Conservation (phyloP, 2,797 vertebrate genomes). For the Nyctibius grandis region DNA sequence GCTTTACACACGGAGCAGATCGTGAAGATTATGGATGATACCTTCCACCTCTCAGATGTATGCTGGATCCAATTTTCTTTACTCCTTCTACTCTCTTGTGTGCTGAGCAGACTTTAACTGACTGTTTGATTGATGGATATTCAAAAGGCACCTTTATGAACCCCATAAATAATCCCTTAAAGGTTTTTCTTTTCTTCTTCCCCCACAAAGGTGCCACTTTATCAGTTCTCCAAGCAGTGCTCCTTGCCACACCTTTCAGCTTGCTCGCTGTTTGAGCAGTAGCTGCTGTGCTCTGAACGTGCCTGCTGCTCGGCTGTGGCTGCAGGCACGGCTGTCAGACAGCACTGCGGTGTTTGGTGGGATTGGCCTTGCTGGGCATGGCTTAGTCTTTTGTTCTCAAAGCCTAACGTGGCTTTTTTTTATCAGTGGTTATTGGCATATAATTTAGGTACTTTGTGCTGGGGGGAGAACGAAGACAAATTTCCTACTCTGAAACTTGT, state of each 20-base stretch:
- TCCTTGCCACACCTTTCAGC: background rate
- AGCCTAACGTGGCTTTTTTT: background rate
- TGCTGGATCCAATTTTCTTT: background rate
- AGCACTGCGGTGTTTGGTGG: background rate
- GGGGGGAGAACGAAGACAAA: background rate
- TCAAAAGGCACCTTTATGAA: slow-evolving; percentile 36
- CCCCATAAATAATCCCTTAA: slow-evolving; percentile 4
- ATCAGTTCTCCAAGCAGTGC: background rate
- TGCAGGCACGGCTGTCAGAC: background rate
- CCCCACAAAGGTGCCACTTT: background rate
- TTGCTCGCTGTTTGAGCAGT: background rate
- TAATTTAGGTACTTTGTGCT: background rate
- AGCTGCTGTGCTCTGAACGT: background rate
- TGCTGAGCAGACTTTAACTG: slow-evolving; percentile 24
- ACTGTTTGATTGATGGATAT: slow-evolving; percentile 43
- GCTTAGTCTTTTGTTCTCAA: background rate
- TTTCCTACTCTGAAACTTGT: background rate
- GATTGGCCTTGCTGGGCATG: background rate
- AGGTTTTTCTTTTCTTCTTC: background rate
- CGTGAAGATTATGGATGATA: background rate
- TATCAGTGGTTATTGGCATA: background rate
- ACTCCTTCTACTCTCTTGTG: background rate
- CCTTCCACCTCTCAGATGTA: background rate
- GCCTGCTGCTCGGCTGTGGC: background rate
- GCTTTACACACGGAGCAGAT: background rate